phyloP scores from a whole-genome alignment of 2,113 vertebrate genomes.

The Tetrao urogallus region DNA sequence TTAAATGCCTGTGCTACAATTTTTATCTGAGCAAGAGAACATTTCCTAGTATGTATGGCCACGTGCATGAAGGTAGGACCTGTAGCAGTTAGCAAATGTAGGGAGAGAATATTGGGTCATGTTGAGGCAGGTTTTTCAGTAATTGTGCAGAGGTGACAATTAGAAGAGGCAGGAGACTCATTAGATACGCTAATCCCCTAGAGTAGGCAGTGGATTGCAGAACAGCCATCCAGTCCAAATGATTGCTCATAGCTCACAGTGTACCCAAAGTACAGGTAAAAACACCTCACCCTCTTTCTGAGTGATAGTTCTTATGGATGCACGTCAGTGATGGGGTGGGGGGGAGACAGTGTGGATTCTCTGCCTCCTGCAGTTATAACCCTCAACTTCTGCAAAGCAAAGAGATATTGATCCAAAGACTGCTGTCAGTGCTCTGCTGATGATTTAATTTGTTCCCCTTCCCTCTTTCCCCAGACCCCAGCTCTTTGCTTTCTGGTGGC shows the following conservation, averaged over 20 bases:
- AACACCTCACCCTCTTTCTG: background rate
- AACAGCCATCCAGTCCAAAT: slow-evolving; percentile 28
- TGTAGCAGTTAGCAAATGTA: slow-evolving; percentile 34
- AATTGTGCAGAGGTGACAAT: slow-evolving; percentile 60
- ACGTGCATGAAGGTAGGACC: slow-evolving; percentile 18
- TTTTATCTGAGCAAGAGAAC: slow-evolving; percentile 49
- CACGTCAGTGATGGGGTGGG: background rate
- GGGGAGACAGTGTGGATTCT: background rate
- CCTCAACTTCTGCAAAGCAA: background rate
- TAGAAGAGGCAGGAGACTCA: slow-evolving; percentile 60
- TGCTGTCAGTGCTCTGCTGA: background rate
- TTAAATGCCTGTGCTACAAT: slow-evolving; percentile 33
- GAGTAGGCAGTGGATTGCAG: slow-evolving; percentile 67
- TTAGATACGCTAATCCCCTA: slow-evolving; percentile 51
- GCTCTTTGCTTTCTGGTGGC: background rate
- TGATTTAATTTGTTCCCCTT: background rate
- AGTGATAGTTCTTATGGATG: background rate
- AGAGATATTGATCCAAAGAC: background rate
- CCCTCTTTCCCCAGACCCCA: background rate
- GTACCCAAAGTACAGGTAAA: slow-evolving; percentile 17
- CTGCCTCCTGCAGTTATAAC: background rate
- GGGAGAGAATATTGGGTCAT: slow-evolving; percentile 63
- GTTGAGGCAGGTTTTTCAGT: slow-evolving; percentile 64
- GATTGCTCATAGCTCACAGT: slow-evolving; percentile 51
- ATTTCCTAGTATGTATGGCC: slow-evolving; percentile 37